Percentiles rank a stretch among this genome's conserved stretches.
phyloP scores from a whole-genome alignment of 2,888 invertebrate species.

The Deladenus siricidicola region DNA sequence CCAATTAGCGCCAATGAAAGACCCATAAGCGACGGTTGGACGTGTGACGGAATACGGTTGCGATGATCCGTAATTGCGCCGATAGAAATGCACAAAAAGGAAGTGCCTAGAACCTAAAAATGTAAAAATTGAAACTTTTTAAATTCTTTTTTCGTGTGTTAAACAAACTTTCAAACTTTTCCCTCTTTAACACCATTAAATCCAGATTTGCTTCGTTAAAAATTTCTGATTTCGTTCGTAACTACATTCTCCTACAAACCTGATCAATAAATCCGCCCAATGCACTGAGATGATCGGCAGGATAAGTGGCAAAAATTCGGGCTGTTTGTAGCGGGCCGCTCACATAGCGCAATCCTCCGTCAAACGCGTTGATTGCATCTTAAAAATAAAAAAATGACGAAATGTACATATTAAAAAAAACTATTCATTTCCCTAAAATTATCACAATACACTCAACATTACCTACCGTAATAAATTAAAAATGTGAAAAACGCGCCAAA shows the following conservation, averaged over 20 bases:
- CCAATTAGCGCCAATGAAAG: slow-evolving; percentile 46
- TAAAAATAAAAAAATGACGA: neutral
- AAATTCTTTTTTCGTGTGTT: too few relatives aligned
- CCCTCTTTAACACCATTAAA: too few relatives aligned
- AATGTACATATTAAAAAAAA: neutral
- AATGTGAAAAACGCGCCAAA: slow-evolving; percentile 53
- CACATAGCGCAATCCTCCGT: slow-evolving; percentile 11
- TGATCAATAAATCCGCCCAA: slow-evolving; percentile 43
- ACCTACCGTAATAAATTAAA: slow-evolving; percentile 55
- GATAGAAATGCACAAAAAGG: slow-evolving; percentile 40
- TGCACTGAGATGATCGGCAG: slow-evolving; percentile 35
- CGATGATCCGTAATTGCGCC: slow-evolving; percentile 40
- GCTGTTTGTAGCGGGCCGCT: slow-evolving; percentile 8
- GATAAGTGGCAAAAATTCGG: slow-evolving; percentile 7
- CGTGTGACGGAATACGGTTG: slow-evolving; percentile 34
- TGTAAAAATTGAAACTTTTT: neutral
- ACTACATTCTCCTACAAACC: slow-evolving; percentile 14
- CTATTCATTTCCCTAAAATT: neutral
- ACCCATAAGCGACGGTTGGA: slow-evolving; percentile 44
- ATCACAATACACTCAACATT: too few relatives aligned
- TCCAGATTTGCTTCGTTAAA: too few relatives aligned
- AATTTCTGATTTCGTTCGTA: neutral
- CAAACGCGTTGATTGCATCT: slow-evolving; percentile 15
- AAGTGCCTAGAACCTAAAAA: slow-evolving; percentile 39
- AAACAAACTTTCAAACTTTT: too few relatives aligned